Percentiles rank a stretch among this genome's conserved stretches.
phyloP scores from a whole-genome alignment of 2,113 vertebrate species.

The Pomatostomus ruficeps region DNA sequence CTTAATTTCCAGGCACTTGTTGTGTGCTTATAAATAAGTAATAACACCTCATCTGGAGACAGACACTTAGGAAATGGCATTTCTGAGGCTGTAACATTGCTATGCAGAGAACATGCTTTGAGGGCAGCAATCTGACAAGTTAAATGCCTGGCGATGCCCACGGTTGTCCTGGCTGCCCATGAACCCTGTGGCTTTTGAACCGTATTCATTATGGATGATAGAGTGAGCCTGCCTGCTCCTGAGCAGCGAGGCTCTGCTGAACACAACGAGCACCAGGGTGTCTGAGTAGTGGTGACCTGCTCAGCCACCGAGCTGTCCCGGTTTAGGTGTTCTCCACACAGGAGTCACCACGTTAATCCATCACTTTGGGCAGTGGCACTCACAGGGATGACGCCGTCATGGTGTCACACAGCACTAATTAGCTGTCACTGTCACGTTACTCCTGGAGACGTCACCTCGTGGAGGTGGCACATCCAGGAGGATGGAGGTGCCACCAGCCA shows the following conservation, averaged over 20 bases:
- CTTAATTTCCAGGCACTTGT: neutral
- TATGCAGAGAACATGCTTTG: neutral
- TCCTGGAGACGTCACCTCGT: neutral
- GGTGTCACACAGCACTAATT: neutral
- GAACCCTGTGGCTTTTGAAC: neutral
- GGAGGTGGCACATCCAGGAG: neutral
- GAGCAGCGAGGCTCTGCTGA: neutral
- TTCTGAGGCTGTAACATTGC: neutral
- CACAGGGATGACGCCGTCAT: neutral
- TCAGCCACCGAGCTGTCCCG: rapidly evolving
- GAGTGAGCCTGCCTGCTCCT: neutral
- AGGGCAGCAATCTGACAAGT: neutral
- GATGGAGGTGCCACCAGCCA: neutral
- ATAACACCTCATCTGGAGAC: neutral
- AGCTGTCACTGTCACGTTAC: neutral
- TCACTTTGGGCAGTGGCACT: neutral
- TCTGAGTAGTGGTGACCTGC: neutral
- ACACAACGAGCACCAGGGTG: neutral
- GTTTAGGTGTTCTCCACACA: neutral
- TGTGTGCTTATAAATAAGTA: neutral
- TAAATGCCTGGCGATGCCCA: neutral
- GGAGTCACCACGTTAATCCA: neutral
- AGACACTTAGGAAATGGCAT: neutral
- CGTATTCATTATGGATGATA: neutral
- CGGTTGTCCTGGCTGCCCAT: neutral